Base-by-base conservation (phyloP, 2,113 vertebrate species). In the Eptesicus fuscus region DNA sequence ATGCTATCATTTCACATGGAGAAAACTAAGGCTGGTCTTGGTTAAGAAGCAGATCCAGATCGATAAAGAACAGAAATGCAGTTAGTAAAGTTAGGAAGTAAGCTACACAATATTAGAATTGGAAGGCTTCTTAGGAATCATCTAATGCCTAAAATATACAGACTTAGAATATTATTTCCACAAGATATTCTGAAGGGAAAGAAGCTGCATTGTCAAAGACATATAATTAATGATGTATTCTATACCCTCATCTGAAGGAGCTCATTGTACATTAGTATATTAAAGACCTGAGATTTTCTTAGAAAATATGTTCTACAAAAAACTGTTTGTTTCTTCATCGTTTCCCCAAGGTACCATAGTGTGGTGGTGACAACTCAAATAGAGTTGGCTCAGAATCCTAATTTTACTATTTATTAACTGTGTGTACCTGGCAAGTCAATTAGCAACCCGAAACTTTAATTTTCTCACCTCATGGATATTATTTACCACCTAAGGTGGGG, bases 81-180 rank as follows among this genome's bases (percentile, higher is more conserved):
- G 3, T 77, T 70, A 82, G 77, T 67, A 82, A 84, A 49, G 7
- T 69, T 77, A 47, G 53, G 42, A 65, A 53, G 77, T 65, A 49
- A 79, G 47, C 23, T 28, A 44, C 7, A 53, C 30, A 76, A 51
- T 59, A 25, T 37, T 78, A 53, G 47, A 53, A 73, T 32, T 87
- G 22, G 10, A 77, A 69, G 3, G 9, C 94, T 93, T 93, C n/a
- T 89, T 63, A 91, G 30, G 78, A 86, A 91, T 85, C 12, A 85
- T 61, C 13, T 51, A 88, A 67, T 69, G 88, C 5, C 17, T 91
- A 37, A 84, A 77, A 17, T 40, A 53, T 51, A 82, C 2, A 76
- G 30, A 35, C 1, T 93, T 93, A 63, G n/a, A 82, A 61, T 86
- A 91, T 11, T 61, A 74, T 79, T 69, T 77, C 16, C 4, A 77